Evolutionary conservation across 2,113 vertebrate genomes (phyloP), one percentile per base, ranked within the genome.

Genomic region (Gambusia holbrooki): DNA sequence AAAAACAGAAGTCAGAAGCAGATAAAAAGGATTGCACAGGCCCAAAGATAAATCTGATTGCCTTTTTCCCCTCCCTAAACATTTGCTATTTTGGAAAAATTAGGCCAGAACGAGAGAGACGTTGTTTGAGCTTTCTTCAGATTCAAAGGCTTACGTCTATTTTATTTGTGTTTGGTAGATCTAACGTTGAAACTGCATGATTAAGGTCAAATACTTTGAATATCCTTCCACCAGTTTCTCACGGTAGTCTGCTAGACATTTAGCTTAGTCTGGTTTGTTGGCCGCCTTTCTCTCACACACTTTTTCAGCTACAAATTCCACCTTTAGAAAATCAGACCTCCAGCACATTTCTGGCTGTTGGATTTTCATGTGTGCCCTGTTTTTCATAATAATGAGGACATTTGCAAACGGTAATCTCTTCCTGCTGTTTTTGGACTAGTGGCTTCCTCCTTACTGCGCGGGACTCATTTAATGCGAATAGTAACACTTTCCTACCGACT

Each of bases 1-100:
- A 73, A 69, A 71, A 65, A 84, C 81, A 88, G 68, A 30, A 77
- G 62, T 73, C 69, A 83, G 86, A 82, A 69, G 73, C 32, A 54
- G 71, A 76, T 78, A 66, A 76, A 80, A 78, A 84, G 73, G 65
- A 77, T 58, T 54, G 66, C 51, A 75, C 51, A 76, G 62, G 63
- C 69, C 72, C 66, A 74, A 40, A 62, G 79, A 78, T 62, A 58
- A 58, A 58, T n/a, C 9, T 37, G 2, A 9, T 58, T 22, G 8
- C 2, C 9, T 58, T 25, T 58, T 25, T n/a, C 11, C 5, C 22
- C 25, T n/a, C 22, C n/a, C 25, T 25, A 58, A 58, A 58, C 25
- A 1, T 25, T 25, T 22, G 51, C 51, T 25, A 17, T 58, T 58
- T 25, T 9, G 5, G 22, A 10, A 22, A 8, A 48, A 19, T 22